These are phyloP conservation scores for Notospermus geniculatus DNA, from an alignment of 1,140 invertebrate species.

Conservation along the genomic window DNA sequence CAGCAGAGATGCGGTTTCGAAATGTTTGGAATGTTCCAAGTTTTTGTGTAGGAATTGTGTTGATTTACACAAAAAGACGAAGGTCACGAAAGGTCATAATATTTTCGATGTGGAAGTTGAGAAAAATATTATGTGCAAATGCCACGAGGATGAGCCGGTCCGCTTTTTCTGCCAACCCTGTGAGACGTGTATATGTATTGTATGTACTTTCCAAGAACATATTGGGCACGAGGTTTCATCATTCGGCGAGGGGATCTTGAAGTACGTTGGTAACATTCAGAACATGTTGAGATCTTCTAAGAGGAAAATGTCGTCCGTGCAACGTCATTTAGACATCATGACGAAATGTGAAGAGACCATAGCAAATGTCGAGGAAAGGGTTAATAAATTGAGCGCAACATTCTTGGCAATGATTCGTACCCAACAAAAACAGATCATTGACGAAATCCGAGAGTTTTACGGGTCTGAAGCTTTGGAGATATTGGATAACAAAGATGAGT, in stretches of 20 bases:
- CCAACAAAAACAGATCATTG: constrained; percentile 26
- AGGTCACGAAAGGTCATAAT: constrained; percentile 52
- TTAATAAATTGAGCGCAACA: constrained; percentile 48
- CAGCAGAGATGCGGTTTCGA: constrained; percentile 45
- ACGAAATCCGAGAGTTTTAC: constrained; percentile 43
- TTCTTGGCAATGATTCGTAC: constrained; percentile 47
- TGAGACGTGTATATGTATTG: constrained; percentile 51
- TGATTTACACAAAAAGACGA: constrained; percentile 49
- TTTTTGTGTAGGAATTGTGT: constrained; percentile 51
- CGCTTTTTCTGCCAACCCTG: constrained; percentile 56
- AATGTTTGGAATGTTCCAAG: constrained; percentile 56
- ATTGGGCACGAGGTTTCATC: constrained; percentile 54
- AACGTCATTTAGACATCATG: constrained; percentile 38
- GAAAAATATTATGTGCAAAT: constrained; percentile 54
- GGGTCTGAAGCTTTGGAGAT: constrained; percentile 43
- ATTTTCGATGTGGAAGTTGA: constrained; percentile 54
- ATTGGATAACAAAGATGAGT: constrained; percentile 40
- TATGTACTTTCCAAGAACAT: constrained; percentile 55
- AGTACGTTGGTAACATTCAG: constrained; percentile 42
- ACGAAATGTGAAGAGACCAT: constrained; percentile 41
- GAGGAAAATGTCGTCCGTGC: constrained; percentile 30
- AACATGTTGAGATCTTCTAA: constrained; percentile 36
- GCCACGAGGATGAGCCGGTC: constrained; percentile 50
- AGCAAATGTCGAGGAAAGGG: constrained; percentile 45
- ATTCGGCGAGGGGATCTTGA: constrained; percentile 47